Conservation (phyloP, 2,113 vertebrate species). For the Siphamia tubifer region DNA sequence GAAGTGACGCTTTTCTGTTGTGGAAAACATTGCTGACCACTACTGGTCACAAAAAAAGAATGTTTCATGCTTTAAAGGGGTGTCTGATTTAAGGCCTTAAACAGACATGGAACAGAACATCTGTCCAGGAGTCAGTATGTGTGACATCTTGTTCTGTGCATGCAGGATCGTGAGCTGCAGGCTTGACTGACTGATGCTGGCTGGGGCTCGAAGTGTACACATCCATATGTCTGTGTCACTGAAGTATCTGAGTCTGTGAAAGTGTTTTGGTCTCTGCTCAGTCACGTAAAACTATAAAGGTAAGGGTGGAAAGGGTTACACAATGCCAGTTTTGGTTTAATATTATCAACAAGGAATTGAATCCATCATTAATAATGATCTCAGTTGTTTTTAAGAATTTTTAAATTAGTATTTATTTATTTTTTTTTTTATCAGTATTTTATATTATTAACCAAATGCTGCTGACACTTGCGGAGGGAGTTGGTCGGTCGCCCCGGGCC, state of each 20-base stretch:
- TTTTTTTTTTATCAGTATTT: too few relatives aligned
- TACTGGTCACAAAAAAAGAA: conserved; percentile 34
- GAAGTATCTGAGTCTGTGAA: conserved; percentile 32
- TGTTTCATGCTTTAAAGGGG: not conserved
- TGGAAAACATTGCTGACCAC: conserved; percentile 47
- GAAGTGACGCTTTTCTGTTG: not conserved
- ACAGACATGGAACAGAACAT: conserved; percentile 47
- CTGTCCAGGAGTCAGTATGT: conserved; percentile 25
- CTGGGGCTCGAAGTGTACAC: too few relatives aligned
- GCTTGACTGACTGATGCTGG: too few relatives aligned
- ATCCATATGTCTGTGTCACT: conserved; percentile 56
- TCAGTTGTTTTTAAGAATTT: too few relatives aligned
- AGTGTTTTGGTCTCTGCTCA: not conserved
- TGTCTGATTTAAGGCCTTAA: conserved; percentile 28
- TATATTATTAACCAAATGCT: too few relatives aligned
- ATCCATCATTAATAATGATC: too few relatives aligned
- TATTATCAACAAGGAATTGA: not conserved
- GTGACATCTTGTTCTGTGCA: conserved; percentile 21
- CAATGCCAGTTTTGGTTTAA: not conserved
- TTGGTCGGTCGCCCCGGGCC: too few relatives aligned
- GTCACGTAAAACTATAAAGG: too few relatives aligned
- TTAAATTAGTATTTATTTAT: too few relatives aligned
- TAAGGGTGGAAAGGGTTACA: not conserved
- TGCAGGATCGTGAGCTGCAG: conserved; percentile 37
- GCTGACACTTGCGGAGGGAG: too few relatives aligned